Evolutionary conservation across 2,797 vertebrate species (phyloP).

Genomic region (Salmo trutta): DNA sequence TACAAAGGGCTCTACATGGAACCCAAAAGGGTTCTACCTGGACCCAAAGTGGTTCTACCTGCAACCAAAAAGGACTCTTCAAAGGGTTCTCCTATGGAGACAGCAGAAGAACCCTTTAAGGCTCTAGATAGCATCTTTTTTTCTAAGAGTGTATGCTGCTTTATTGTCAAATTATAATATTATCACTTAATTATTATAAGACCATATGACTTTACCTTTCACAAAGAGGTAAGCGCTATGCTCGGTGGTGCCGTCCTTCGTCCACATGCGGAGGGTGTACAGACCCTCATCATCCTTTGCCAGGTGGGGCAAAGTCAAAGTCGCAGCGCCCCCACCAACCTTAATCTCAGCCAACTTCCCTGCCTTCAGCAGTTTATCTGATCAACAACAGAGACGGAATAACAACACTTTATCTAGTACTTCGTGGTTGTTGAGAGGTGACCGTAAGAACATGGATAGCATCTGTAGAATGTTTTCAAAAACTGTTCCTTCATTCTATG

Average conservation of each 20-base stretch:
- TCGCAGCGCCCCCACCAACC: conserved; percentile 83
- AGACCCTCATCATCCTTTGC: conserved; percentile 97
- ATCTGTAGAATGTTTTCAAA: neutral
- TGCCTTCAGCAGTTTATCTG: conserved; percentile 78
- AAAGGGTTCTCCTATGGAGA: too few relatives aligned
- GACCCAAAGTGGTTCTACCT: too few relatives aligned
- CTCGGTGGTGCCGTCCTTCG: conserved; percentile 85
- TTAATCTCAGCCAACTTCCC: conserved; percentile 83
- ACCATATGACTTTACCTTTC: conserved; percentile 74
- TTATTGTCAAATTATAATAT: neutral
- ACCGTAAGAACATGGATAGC: neutral
- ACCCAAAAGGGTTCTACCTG: too few relatives aligned
- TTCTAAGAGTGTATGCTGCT: too few relatives aligned
- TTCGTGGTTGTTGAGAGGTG: neutral
- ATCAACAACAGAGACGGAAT: neutral
- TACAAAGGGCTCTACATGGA: too few relatives aligned
- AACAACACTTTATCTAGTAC: neutral
- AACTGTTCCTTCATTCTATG: neutral
- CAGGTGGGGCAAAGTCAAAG: conserved; percentile 85
- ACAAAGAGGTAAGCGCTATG: conserved; percentile 95
- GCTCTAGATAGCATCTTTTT: too few relatives aligned
- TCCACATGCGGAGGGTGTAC: conserved; percentile 90
- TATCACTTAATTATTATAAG: neutral
- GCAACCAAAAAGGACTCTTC: too few relatives aligned
- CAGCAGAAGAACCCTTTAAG: too few relatives aligned